These are phyloP conservation scores for Perognathus longimembris DNA, from an alignment of 2,113 vertebrate genomes.

Conservation along the genomic window DNA sequence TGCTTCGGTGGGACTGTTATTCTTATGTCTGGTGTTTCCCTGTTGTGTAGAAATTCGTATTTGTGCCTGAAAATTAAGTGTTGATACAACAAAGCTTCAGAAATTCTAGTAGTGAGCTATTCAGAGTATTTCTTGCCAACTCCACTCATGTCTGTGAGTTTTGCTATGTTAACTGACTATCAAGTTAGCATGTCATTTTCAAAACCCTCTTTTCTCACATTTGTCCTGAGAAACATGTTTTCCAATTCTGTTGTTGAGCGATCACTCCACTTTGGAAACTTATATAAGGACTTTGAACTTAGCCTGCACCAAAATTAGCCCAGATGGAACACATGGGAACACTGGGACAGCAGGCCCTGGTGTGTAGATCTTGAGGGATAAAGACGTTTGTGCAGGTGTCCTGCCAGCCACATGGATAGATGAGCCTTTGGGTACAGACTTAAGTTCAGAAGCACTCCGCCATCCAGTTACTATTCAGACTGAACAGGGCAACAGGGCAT, in stretches of 20 bases:
- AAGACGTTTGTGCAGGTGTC: neutral
- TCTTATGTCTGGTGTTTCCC: constrained; percentile 89
- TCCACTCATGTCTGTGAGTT: constrained; percentile 32
- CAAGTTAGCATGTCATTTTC: constrained; percentile 6
- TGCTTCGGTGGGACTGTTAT: constrained; percentile 84
- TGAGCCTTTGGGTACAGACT: neutral
- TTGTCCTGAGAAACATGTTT: constrained; percentile 10
- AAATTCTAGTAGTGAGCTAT: neutral
- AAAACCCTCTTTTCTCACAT: constrained; percentile 28
- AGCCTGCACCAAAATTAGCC: neutral
- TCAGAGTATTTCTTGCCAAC: neutral
- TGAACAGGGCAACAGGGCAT: too few relatives aligned
- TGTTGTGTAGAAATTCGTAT: constrained; percentile 93
- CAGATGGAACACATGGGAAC: neutral
- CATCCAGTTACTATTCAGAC: too few relatives aligned
- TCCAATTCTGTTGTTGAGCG: constrained; percentile 18
- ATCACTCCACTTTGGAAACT: constrained; percentile 17
- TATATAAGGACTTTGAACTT: neutral
- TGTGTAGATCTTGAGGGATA: neutral
- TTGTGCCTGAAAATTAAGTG: constrained; percentile 88
- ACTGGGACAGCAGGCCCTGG: neutral
- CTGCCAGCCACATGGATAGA: neutral
- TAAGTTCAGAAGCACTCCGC: neutral
- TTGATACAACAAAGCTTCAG: constrained; percentile 42
- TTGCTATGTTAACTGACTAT: constrained; percentile 43